Evolutionary conservation across 1,140 invertebrate species (phyloP).

Genomic region (Aricia agestis): DNA sequence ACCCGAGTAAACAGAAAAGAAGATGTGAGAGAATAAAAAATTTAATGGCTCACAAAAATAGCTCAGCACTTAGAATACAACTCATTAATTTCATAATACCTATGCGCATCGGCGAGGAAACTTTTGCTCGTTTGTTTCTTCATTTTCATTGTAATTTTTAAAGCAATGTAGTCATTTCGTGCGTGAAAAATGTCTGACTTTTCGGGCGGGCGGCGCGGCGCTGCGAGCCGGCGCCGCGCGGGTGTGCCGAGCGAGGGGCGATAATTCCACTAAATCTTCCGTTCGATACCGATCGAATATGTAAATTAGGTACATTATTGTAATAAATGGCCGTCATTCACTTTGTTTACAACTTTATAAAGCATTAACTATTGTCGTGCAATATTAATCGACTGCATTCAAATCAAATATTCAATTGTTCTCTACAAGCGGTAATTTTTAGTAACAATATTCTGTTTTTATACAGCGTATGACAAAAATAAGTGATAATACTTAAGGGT

Average conservation of each 20-base stretch:
- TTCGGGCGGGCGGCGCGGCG: neutral
- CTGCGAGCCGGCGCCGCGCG: too few species aligned
- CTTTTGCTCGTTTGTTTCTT: neutral
- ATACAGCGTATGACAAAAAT: too few species aligned
- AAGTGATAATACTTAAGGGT: too few species aligned
- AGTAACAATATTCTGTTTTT: too few species aligned
- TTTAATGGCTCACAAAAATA: constrained; percentile 52
- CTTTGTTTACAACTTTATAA: neutral
- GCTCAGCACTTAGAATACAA: constrained; percentile 37
- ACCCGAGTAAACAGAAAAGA: constrained; percentile 1
- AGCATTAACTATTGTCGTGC: too few species aligned
- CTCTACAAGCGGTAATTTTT: too few species aligned
- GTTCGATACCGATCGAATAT: neutral
- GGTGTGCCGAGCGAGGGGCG: neutral
- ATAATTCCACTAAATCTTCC: constrained; percentile 14
- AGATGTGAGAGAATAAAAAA: constrained; percentile 34
- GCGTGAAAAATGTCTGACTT: neutral
- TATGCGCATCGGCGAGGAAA: neutral
- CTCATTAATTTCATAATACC: constrained; percentile 47
- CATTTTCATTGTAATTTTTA: neutral
- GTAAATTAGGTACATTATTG: neutral
- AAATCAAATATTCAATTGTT: too few species aligned
- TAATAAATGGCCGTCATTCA: neutral
- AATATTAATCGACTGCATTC: too few species aligned
- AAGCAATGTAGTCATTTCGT: neutral